Evolutionary conservation across 1,140 invertebrate genomes (phyloP), one percentile per base, ranked within the genome.

Genomic region (Drosophila aff.): DNA sequence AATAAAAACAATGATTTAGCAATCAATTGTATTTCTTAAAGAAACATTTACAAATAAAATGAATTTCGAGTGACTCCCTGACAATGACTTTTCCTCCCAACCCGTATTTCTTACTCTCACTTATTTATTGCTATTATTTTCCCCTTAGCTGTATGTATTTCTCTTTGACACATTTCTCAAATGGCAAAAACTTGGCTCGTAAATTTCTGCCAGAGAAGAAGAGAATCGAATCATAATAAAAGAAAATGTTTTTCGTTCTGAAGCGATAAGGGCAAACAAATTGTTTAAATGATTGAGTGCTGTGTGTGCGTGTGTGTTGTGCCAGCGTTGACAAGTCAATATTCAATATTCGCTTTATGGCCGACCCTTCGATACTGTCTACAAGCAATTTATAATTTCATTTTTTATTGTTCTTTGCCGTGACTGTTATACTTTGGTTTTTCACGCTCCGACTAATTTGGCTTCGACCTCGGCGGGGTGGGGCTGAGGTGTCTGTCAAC

Each of bases 371-470:
- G 59, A 65, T 78, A 69, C 57, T 62, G 53, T 38, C 57, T 60
- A 89, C 71, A 68, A 77, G 75, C 59, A 47, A 65, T 79, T 75
- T 84, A 71, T 64, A 75, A 64, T 71, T 58, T 40, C 26, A 66
- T 47, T 64, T 41, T 47, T 52, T 18, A n/a, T 18, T 8, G 16
- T 60, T 81, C n/a, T 52, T 59, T 49, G 40, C 64, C 64, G 44
- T 60, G 66, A 65, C 55, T 47, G 55, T 76, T 66, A 60, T 79
- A 58, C 21, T 77, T 5, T 46, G 41, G 58, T 62, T 71, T 62
- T 77, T 76, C 62, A 83, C 53, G 84, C 77, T 75, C 67, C 74
- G 44, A 74, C 79, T 89, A 81, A 81, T 78, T 71, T 67, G 43
- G 57, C 43, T 79, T 40, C 36, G 41, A 38, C 49, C 40, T 28